Base-by-base conservation (phyloP, 37 sponge, comb jelly and placozoan genomes). In the Axinella damicornis region DNA sequence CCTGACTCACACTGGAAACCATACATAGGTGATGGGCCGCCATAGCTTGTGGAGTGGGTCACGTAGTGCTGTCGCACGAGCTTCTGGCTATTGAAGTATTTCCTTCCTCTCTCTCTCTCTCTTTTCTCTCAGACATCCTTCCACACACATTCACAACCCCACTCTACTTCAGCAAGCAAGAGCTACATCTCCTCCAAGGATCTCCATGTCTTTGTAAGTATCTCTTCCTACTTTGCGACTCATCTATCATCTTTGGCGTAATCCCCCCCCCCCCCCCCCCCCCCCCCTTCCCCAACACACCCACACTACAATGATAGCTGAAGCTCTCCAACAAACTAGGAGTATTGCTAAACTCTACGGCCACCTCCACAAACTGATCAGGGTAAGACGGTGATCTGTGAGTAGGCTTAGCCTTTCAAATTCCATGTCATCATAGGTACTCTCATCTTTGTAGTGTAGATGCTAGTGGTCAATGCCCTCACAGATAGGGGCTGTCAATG, bases 11-110 rank as follows among this genome's bases (percentile, higher is more conserved):
- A 74, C 36, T 94, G 95, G 95, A 90, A 80, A 65, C 95, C 91
- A 22, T 94, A 94, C 74, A 87, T 94, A n/a, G 81, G 95, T 94
- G 34, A 55, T n/a, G n/a, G n/a, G n/a, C n/a, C n/a, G n/a, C n/a
- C n/a, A n/a, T n/a, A n/a, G n/a, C n/a, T n/a, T n/a, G n/a, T n/a
- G n/a, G n/a, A n/a, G n/a, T n/a, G n/a, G n/a, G n/a, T n/a, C n/a
- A n/a, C n/a, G n/a, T n/a, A n/a, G n/a, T n/a, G n/a, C n/a, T n/a
- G n/a, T n/a, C n/a, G n/a, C n/a, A n/a, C n/a, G n/a, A n/a, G n/a
- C n/a, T n/a, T n/a, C n/a, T n/a, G n/a, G n/a, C n/a, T n/a, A n/a
- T n/a, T n/a, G n/a, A n/a, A n/a, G n/a, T n/a, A n/a, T n/a, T n/a
- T n/a, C n/a, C 17, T 56, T 15, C 18, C 17, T 56, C 17, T 56